These are phyloP conservation scores for Cylindroiulus punctatus DNA, from an alignment of 2,888 invertebrate species.

Conservation along the genomic window DNA sequence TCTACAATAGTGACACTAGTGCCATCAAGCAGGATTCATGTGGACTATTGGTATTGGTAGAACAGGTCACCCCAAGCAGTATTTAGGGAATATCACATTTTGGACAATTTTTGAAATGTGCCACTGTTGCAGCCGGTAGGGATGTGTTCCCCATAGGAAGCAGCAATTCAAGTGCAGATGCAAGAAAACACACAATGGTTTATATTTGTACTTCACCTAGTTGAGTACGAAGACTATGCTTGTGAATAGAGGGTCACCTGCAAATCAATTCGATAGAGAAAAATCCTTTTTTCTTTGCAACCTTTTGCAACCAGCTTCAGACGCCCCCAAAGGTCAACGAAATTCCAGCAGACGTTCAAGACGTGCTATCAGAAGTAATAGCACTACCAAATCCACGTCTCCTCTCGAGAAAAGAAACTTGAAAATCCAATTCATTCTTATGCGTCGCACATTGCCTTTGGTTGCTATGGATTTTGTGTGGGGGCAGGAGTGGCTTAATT, in stretches of 20 bases:
- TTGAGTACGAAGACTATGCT: too few relatives aligned
- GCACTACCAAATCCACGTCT: not conserved
- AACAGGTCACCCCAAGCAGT: too few relatives aligned
- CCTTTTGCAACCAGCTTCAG: not conserved
- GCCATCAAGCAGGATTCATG: too few relatives aligned
- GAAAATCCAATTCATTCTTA: conserved; percentile 33
- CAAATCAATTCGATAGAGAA: not conserved
- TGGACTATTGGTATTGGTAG: too few relatives aligned
- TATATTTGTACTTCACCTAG: too few relatives aligned
- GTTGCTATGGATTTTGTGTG: not conserved
- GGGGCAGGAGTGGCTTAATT: not conserved
- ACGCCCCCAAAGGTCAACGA: conserved; percentile 16
- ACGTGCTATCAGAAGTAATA: not conserved
- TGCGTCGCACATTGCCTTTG: conserved; percentile 5
- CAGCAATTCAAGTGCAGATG: not conserved
- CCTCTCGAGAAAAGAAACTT: not conserved
- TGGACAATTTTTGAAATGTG: too few relatives aligned
- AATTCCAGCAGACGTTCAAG: not conserved
- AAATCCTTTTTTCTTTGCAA: too few relatives aligned
- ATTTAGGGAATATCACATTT: too few relatives aligned
- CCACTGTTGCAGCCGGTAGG: too few relatives aligned
- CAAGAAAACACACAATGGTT: not conserved
- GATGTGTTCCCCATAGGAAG: not conserved
- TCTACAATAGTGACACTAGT: too few relatives aligned
- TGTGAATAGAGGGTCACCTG: not conserved